Evolutionary conservation across 2,888 invertebrate genomes (phyloP).

Genomic region (Tachina grossa): DNA sequence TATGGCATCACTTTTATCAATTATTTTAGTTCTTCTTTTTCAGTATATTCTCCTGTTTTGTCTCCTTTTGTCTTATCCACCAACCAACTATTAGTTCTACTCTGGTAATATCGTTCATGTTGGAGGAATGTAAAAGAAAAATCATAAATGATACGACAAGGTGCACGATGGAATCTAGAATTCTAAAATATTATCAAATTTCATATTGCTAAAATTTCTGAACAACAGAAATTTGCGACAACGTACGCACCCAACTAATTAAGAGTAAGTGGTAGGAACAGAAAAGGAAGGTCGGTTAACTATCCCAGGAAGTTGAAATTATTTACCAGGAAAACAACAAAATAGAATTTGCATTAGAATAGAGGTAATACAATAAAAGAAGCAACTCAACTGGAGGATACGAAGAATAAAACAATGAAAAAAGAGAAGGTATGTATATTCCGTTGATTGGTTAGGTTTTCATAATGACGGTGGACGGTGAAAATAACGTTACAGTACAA

Average conservation of each 20-base stretch:
- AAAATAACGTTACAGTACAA: neutral
- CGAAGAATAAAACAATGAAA: constrained; percentile 76
- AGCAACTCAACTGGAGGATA: constrained; percentile 68
- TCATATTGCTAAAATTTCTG: constrained; percentile 55
- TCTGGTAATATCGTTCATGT: constrained; percentile 65
- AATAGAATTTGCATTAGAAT: constrained; percentile 23
- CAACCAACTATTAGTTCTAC: constrained; percentile 46
- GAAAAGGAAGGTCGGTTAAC: constrained; percentile 19
- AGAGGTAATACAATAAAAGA: constrained; percentile 50
- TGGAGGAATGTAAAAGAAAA: constrained; percentile 62
- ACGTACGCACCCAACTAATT: constrained; percentile 10
- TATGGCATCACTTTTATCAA: too few relatives aligned
- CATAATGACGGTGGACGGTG: neutral
- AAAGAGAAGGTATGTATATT: constrained; percentile 75
- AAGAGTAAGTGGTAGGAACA: constrained; percentile 3
- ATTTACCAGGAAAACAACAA: constrained; percentile 23
- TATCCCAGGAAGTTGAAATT: constrained; percentile 21
- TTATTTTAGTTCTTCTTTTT: constrained; percentile 16
- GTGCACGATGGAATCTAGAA: constrained; percentile 65
- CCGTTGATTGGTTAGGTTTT: constrained; percentile 18
- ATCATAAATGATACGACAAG: constrained; percentile 61
- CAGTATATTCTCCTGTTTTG: constrained; percentile 46
- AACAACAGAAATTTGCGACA: constrained; percentile 54
- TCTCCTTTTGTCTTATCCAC: constrained; percentile 37
- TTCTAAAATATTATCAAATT: constrained; percentile 45